Percentiles rank a stretch among this genome's conserved stretches.
Conservation (phyloP, 2,888 invertebrate genomes). For the Fissipunctia ypsillon region DNA sequence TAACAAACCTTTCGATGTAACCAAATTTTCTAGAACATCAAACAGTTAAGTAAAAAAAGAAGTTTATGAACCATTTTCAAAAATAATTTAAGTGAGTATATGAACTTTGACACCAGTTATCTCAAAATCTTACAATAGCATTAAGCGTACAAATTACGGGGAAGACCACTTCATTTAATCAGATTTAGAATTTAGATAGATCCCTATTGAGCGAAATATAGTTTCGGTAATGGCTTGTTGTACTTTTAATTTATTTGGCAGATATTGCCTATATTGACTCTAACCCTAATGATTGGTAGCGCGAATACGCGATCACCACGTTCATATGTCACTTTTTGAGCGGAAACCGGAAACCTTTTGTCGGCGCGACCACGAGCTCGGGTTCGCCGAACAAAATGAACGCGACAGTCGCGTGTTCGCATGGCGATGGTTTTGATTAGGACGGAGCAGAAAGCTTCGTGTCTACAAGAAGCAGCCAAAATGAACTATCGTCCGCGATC, state of each 20-base stretch:
- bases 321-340: neutral
- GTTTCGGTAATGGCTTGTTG: neutral
- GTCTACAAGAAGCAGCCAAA: neutral
- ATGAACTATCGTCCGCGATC: neutral
- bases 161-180: no score
- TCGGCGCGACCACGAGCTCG: neutral
- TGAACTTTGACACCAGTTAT: no score
- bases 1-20: no score
- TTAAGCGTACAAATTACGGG: no score
- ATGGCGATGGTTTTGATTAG: neutral
- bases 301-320: neutral
- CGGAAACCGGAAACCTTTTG: neutral
- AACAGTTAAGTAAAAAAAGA: no score
- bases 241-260: neutral
- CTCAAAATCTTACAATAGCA: no score
- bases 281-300: neutral
- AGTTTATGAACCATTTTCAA: no score
- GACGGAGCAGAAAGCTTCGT: neutral
- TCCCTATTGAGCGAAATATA: neutral
- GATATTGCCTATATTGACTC: neutral
- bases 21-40: no score
- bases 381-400: neutral
- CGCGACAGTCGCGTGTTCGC: neutral
- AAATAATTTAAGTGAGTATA: no score
- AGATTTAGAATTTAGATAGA: neutral